phyloP scores from a whole-genome alignment of 2,888 invertebrate genomes.

The Tanypteryx hageni region DNA sequence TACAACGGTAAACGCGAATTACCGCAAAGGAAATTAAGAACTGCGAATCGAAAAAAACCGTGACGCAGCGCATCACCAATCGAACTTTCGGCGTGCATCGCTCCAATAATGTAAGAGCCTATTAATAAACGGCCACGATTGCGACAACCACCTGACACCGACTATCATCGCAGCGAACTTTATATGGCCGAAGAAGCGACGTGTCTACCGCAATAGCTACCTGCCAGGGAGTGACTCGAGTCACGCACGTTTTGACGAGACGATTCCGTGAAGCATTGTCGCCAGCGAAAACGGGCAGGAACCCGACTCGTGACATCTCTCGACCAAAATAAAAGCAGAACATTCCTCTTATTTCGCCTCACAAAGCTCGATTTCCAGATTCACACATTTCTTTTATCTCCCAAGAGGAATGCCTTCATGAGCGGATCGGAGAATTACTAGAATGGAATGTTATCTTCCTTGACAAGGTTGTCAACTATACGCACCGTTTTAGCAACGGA shows the following conservation, averaged over 20 bases:
- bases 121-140: too few species aligned
- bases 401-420: background rate
- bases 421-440: background rate
- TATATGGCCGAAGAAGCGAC: background rate
- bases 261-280: background rate
- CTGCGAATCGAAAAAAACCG: too few species aligned
- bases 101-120: too few species aligned
- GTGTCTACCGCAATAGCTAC: background rate
- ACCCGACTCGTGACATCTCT: background rate
- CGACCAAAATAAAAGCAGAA: background rate
- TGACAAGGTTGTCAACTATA: too few species aligned
- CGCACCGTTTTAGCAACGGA: too few species aligned
- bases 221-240: slow-evolving; percentile 3
- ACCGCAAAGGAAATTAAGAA: too few species aligned
- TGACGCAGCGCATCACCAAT: too few species aligned
- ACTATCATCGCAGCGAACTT: background rate
- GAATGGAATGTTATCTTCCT: background rate
- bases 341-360: background rate
- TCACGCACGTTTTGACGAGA: slow-evolving; percentile 18
- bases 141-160: background rate
- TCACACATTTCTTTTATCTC: background rate
- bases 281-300: background rate
- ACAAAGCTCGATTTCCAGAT: background rate
- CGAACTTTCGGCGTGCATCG: too few species aligned
- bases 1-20: too few species aligned